Conservation (phyloP, 1,140 invertebrate species). For the Pachyrhynchus sulphureomaculatus region DNA sequence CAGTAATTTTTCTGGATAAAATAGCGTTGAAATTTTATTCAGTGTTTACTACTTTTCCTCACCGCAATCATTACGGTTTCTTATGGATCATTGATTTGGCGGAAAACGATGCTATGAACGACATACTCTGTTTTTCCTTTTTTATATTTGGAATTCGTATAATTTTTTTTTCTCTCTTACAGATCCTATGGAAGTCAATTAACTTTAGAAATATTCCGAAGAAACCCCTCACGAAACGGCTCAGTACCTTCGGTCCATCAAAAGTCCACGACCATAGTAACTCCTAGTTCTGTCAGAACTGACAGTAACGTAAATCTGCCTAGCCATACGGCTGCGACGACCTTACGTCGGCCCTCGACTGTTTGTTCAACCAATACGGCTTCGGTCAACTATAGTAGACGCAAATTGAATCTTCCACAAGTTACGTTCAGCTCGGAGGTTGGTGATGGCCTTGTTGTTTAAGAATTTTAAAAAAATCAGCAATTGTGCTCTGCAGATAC, state of each 20-base stretch:
- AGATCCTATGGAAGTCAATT: constrained; percentile 69
- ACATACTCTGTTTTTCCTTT: too few species aligned
- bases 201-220: constrained; percentile 75
- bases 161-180: constrained; percentile 41
- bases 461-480: too few species aligned
- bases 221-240: constrained; percentile 54
- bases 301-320: constrained; percentile 52
- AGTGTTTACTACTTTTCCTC: background rate
- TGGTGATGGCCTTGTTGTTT: constrained; percentile 71
- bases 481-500: too few species aligned
- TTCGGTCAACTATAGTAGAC: constrained; percentile 58
- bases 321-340: constrained; percentile 37
- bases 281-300: constrained; percentile 40
- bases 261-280: constrained; percentile 31
- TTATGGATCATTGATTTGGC: too few species aligned
- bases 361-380: constrained; percentile 57
- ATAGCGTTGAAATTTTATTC: too few species aligned
- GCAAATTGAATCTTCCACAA: constrained; percentile 70
- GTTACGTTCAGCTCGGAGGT: constrained; percentile 84
- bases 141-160: too few species aligned
- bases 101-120: too few species aligned
- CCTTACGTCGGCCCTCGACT: constrained; percentile 55
- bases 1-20: too few species aligned
- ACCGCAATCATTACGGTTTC: background rate
- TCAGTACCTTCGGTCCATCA: constrained; percentile 48